Evolutionary conservation across 2,113 vertebrate genomes (phyloP), one percentile per base, ranked within the genome.

Genomic region (Potamarius usumacintae): DNA sequence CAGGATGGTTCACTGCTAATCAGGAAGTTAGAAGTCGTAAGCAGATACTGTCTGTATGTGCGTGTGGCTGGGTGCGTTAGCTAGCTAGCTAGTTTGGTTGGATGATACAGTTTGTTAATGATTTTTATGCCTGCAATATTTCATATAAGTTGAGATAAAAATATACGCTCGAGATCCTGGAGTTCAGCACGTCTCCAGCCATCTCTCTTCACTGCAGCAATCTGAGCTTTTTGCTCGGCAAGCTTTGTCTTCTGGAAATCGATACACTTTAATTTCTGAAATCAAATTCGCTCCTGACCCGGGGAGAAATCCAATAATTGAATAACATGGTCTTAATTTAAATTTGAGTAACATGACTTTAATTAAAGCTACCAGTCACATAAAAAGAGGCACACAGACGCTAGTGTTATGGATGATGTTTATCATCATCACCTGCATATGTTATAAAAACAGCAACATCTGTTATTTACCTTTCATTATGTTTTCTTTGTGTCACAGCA

Each of bases 211-310:
- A 50, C 34, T 25, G 0, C 48, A 25, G 42, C 42, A 25, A 25
- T 30, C 30, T 0, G 63, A 67, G 9, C 30, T 1, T 8, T 18
- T 18, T 8, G 9, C 42, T 50, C 18, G 2, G 50, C 7, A 1
- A 15, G 72, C 34, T 76, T 76, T 76, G 72, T 50, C 10, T 78
- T 55, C n/a, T 55, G 11, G 48, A 78, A 78, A 78, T 78, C 76
- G 7, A 55, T 78, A 17, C 50, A 8, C 76, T 78, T 78, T 78
- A 27, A 78, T 78, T 78, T 78, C 50, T 78, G 52, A 78, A 78
- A 78, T 55, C 50, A 53, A 7, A 25, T 79, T 57, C 6, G 4
- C 57, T 79, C n/a, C 53, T 57, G 25, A 79, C 77, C 53, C 53
- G 2, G 30, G 27, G 77, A 15, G 15, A 11, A 80, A 80, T 57